These are phyloP conservation scores for Aporrectodea caliginosa DNA, from an alignment of 1,140 invertebrate genomes.

Conservation along the genomic window DNA sequence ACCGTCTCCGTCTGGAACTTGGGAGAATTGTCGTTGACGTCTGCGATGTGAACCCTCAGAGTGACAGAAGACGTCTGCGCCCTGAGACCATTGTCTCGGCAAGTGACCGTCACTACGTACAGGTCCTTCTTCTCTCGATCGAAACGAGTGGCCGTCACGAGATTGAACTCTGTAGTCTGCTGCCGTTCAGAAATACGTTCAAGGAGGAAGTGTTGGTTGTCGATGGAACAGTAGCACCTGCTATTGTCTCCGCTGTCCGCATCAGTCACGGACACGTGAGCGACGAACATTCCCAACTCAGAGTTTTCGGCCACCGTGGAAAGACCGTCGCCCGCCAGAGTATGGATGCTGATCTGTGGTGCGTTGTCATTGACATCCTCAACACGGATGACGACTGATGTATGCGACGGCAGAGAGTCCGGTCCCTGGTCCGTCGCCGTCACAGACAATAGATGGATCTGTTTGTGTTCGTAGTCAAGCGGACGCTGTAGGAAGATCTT, in stretches of 20 bases:
- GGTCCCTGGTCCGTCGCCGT: background rate
- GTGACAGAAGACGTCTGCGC: constrained; percentile 8
- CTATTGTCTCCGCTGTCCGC: constrained; percentile 26
- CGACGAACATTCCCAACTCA: constrained; percentile 22
- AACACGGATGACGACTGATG: constrained; percentile 11
- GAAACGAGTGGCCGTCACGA: constrained; percentile 26
- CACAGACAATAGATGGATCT: constrained; percentile 3
- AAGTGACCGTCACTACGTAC: constrained; percentile 15
- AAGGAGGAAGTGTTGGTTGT: constrained; percentile 24
- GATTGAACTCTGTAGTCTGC: constrained; percentile 27
- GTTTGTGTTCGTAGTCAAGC: constrained; percentile 15
- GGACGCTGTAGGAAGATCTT: constrained; percentile 6
- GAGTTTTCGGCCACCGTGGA: constrained; percentile 25
- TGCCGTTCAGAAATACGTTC: constrained; percentile 16
- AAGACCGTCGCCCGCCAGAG: background rate
- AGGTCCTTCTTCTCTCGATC: constrained; percentile 22
- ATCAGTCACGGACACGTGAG: constrained; percentile 28
- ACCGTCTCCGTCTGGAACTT: background rate
- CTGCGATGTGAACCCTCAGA: constrained; percentile 12
- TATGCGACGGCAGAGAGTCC: background rate
- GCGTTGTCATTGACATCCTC: constrained; percentile 38
- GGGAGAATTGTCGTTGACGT: constrained; percentile 30
- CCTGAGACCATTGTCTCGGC: constrained; percentile 14
- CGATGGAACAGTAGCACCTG: constrained; percentile 17
- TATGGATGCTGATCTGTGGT: constrained; percentile 29